Conservation (phyloP, 2,113 vertebrate genomes). For the Desmodus rotundus region DNA sequence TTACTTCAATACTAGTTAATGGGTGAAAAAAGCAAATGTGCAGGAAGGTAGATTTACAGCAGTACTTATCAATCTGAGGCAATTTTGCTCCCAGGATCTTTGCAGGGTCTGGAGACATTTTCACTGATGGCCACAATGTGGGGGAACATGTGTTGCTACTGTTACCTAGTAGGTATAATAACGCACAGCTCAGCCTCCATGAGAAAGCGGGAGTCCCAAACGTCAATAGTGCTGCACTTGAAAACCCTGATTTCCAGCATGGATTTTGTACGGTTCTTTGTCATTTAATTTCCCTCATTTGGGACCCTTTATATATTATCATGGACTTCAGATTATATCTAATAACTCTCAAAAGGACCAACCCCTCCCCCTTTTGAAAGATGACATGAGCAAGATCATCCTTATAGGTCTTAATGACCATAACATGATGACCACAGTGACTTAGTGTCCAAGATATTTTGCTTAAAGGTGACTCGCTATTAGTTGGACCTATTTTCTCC, state of each 20-base stretch:
- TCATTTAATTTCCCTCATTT: not conserved
- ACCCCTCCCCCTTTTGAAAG: not conserved
- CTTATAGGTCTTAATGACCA: not conserved
- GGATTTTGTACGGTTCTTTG: not conserved
- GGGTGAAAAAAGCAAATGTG: not conserved
- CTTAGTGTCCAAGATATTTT: not conserved
- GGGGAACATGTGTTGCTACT: not conserved
- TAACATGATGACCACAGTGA: not conserved
- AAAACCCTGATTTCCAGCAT: not conserved
- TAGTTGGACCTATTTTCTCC: not conserved
- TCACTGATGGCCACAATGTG: not conserved
- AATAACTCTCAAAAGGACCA: not conserved
- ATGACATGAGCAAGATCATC: not conserved
- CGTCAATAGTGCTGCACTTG: not conserved
- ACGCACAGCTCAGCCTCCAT: not conserved
- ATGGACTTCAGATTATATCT: not conserved
- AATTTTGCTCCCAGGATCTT: not conserved
- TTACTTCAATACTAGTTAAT: constrained; percentile 30
- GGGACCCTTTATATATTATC: not conserved
- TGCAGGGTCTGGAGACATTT: not conserved
- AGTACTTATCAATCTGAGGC: not conserved
- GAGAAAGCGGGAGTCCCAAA: not conserved
- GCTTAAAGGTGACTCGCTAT: not conserved
- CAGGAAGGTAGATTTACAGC: not conserved
- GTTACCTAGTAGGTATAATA: not conserved